Conservation (phyloP, 2,113 vertebrate species). For the Labeo catla region DNA sequence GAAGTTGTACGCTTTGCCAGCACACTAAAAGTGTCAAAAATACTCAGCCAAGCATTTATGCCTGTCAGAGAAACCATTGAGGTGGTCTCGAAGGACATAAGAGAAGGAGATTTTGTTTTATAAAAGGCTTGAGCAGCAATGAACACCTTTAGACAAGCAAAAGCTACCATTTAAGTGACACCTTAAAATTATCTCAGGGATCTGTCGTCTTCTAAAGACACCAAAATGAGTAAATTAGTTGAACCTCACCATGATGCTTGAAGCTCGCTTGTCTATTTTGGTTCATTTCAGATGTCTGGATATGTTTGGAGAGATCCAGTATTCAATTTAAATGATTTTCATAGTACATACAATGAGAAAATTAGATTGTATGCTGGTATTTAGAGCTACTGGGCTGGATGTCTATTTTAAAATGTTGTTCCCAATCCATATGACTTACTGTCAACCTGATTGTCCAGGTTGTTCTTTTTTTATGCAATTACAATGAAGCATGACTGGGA, state of each 20-base stretch:
- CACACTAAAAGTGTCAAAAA: constrained; percentile 43
- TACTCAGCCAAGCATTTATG: constrained; percentile 33
- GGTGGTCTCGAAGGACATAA: not conserved
- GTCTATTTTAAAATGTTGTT: constrained; percentile 1
- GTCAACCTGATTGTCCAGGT: not conserved
- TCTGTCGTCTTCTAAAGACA: not conserved
- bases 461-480: constrained; percentile 10
- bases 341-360: not conserved
- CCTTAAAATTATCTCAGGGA: constrained; percentile 38
- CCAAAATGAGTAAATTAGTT: not conserved
- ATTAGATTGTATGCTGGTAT: not conserved
- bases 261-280: not conserved
- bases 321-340: not conserved
- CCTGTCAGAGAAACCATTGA: constrained; percentile 33
- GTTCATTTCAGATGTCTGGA: not conserved
- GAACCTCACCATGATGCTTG: not conserved
- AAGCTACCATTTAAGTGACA: constrained; percentile 13
- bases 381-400: not conserved
- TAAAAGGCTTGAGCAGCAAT: constrained; percentile 20
- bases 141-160: not conserved
- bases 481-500: not conserved
- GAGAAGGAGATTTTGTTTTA: constrained; percentile 3
- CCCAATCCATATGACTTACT: not conserved
- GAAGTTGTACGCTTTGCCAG: constrained; percentile 35
- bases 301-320: not conserved